These are phyloP conservation scores for Helostoma temminkii DNA, from an alignment of 2,797 vertebrate genomes.

Conservation along the genomic window DNA sequence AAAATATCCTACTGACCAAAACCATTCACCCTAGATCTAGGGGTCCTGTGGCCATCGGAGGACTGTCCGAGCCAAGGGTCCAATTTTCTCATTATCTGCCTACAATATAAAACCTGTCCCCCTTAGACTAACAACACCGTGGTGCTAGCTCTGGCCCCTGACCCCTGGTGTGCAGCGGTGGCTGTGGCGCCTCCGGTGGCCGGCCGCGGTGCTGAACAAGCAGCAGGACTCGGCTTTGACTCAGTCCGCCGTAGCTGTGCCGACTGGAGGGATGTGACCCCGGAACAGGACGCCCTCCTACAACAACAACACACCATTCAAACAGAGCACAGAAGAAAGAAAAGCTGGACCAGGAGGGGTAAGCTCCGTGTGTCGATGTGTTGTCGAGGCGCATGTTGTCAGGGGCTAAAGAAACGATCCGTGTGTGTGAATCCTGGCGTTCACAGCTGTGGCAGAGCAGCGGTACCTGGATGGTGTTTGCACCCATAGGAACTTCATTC, in stretches of 20 bases:
- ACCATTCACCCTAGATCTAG: too few relatives aligned
- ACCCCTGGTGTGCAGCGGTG: not conserved
- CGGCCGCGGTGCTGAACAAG: slow-evolving; percentile 37
- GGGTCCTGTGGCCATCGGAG: too few relatives aligned
- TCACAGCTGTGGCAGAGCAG: slow-evolving; percentile 56
- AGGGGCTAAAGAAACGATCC: not conserved
- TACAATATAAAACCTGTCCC: too few relatives aligned
- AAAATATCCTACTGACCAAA: too few relatives aligned
- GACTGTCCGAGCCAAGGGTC: too few relatives aligned
- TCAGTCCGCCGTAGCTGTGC: slow-evolving; percentile 76
- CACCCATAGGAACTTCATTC: slow-evolving; percentile 86
- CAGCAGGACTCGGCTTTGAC: slow-evolving; percentile 70
- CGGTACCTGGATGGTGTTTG: slow-evolving; percentile 81
- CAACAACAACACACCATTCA: slow-evolving; percentile 86
- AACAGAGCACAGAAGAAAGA: slow-evolving; percentile 82
- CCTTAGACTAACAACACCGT: too few relatives aligned
- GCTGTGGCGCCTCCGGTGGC: slow-evolving; percentile 57
- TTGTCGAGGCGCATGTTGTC: slow-evolving; percentile 7
- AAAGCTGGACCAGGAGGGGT: slow-evolving; percentile 90
- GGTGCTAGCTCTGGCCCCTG: too few relatives aligned
- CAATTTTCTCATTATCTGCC: too few relatives aligned
- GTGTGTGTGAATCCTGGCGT: slow-evolving; percentile 47
- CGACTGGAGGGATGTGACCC: slow-evolving; percentile 90
- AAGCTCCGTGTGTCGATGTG: slow-evolving; percentile 60
- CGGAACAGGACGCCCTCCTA: slow-evolving; percentile 88